Evolutionary conservation across 2,888 invertebrate species (phyloP), one percentile per base, ranked within the genome.

Genomic region (Xestoiulus laeticollis): DNA sequence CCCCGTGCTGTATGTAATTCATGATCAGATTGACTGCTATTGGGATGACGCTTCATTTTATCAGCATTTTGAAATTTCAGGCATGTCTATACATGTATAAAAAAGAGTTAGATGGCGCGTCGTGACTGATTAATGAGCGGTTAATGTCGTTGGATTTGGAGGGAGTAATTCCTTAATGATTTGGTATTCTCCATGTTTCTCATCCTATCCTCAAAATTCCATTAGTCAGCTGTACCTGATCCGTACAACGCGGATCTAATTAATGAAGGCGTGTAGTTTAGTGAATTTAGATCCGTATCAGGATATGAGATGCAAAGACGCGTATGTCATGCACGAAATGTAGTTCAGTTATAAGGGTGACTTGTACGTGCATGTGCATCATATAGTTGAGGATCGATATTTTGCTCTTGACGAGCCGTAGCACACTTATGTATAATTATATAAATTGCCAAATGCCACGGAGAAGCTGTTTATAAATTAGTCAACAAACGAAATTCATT

Each of bases 391-490:
- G 48, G 22, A 78, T 78, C 78, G 78, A 78, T 78, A 78, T 22
- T 59, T 78, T 68, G 10, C 78, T 48, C 78, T 68, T 68, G 53
- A 53, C 59, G 59, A 5, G 19, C 48, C 48, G 48, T 48, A 22
- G n/a, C 8, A 30, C 78, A 16, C 78, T 78, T 78, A 78, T 78
- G 78, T 78, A 78, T 78, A 78, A 78, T 78, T 78, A 78, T 32
- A 78, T 30, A 78, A 78, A 78, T 78, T 14, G 78, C 30, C 30
- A 78, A 78, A 78, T 78, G 78, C 78, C 78, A 78, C 26, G 78
- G 78, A 78, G 78, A 78, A 78, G 78, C 78, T 78, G 78, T 78
- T 78, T 78, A 78, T 30, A 78, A 78, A 78, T 78, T 78, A 78
- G 78, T 78, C 78, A 30, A 78, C 78, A 30, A 78, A 78, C 78